A percentile compares a stretch with the other conserved stretches of the same genome.
Conservation (phyloP, 2,888 invertebrate species). For the Lucinisca nassula region DNA sequence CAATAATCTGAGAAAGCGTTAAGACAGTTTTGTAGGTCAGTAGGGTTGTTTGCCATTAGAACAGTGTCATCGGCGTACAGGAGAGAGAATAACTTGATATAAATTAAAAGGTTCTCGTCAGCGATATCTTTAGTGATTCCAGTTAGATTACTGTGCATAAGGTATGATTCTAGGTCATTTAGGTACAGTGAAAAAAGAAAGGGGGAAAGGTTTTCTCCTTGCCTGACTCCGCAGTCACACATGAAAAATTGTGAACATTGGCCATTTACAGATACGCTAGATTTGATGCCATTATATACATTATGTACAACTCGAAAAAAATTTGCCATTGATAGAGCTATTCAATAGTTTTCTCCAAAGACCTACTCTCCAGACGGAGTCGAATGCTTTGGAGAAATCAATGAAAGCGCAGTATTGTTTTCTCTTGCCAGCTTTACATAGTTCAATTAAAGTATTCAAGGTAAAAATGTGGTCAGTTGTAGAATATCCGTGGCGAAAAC, state of each 20-base stretch:
- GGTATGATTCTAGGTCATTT: constrained; percentile 22
- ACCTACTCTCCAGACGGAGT: constrained; percentile 35
- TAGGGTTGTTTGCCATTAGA: too few species aligned
- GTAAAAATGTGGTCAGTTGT: constrained; percentile 45
- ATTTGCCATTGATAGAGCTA: constrained; percentile 34
- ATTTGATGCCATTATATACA: constrained; percentile 46
- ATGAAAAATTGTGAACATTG: background rate
- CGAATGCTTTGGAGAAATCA: too few species aligned
- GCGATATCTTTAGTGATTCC: background rate
- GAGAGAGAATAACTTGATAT: background rate
- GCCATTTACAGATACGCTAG: constrained; percentile 21
- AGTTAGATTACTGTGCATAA: background rate
- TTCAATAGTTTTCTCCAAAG: constrained; percentile 31
- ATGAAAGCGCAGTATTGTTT: constrained; percentile 25
- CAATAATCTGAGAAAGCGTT: too few species aligned
- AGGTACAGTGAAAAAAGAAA: constrained; percentile 37
- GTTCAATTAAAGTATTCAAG: background rate
- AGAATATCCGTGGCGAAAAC: constrained; percentile 26
- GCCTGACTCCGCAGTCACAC: constrained; percentile 33
- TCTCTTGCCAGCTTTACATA: background rate
- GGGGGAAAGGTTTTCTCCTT: constrained; percentile 34
- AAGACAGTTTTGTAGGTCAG: too few species aligned
- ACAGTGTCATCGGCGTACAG: too few species aligned
- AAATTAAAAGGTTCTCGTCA: background rate
- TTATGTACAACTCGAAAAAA: constrained; percentile 38